A percentile compares a stretch with the other conserved stretches of the same genome.
Conservation (phyloP, 2,113 vertebrate genomes). For the Amazona vittata region DNA sequence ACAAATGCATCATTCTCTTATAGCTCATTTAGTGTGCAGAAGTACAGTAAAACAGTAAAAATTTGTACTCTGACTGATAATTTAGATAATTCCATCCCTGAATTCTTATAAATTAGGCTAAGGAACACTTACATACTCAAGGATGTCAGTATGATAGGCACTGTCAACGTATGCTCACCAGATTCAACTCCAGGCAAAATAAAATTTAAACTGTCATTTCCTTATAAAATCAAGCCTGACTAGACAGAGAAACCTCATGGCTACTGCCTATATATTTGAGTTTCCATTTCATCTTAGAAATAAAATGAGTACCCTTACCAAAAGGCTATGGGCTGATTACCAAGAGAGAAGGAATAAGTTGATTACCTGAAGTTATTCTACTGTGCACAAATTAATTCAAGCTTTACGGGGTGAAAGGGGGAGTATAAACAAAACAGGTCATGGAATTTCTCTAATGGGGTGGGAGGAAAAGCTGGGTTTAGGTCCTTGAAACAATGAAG, state of each 20-base stretch:
- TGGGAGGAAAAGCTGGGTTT: neutral
- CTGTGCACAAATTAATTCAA: neutral
- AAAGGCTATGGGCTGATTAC: neutral
- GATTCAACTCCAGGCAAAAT: neutral
- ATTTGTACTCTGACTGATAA: neutral
- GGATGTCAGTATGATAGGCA: neutral
- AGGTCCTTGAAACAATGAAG: neutral
- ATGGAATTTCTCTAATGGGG: neutral
- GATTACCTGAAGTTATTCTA: neutral
- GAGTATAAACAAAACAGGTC: neutral
- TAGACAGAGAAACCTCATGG: neutral
- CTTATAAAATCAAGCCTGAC: constrained; percentile 8
- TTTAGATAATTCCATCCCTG: neutral
- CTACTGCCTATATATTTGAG: neutral
- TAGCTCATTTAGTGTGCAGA: neutral
- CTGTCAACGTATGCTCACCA: neutral
- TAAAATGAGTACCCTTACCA: neutral
- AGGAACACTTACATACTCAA: neutral
- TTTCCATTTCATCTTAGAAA: neutral
- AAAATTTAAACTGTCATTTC: constrained; percentile 27
- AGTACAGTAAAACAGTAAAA: neutral
- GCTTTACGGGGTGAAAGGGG: neutral
- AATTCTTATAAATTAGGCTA: neutral
- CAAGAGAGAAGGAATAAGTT: neutral
- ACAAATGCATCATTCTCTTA: neutral